Conservation (phyloP, 2,113 vertebrate species). For the Heterotis niloticus region DNA sequence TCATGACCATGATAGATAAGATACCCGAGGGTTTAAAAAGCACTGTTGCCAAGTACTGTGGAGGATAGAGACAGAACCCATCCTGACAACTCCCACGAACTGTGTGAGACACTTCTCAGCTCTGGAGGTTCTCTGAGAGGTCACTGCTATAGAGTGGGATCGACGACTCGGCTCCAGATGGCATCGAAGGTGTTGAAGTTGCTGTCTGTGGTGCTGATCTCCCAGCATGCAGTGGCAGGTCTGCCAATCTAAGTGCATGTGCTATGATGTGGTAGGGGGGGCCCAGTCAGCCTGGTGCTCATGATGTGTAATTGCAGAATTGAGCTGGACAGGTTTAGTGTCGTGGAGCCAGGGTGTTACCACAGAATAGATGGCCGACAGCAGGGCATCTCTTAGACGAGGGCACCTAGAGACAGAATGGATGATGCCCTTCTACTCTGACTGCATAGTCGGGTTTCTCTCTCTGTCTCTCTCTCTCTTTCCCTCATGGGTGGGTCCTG, state of each 20-base stretch:
- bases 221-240: background rate
- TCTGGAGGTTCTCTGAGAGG: background rate
- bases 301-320: background rate
- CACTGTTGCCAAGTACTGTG: too few species aligned
- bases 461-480: background rate
- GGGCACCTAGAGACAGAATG: background rate
- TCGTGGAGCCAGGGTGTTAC: constrained; percentile 15
- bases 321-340: background rate
- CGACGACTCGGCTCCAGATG: too few species aligned
- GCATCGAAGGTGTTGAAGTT: background rate
- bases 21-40: too few species aligned
- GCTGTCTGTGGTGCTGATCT: constrained; percentile 30
- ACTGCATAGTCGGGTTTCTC: background rate
- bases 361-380: constrained; percentile 11
- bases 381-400: background rate
- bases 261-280: background rate
- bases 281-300: too few species aligned
- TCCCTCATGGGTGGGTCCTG: constrained; percentile 40
- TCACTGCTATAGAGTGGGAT: background rate
- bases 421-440: background rate
- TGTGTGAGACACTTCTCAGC: background rate
- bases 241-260: background rate
- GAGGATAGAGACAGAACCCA: too few species aligned
- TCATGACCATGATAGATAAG: too few species aligned
- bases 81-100: too few species aligned